A percentile compares a stretch with the other conserved stretches of the same genome.
Evolutionary conservation across 2,888 invertebrate genomes (phyloP).

Genomic region (Yponomeuta cagnagella): DNA sequence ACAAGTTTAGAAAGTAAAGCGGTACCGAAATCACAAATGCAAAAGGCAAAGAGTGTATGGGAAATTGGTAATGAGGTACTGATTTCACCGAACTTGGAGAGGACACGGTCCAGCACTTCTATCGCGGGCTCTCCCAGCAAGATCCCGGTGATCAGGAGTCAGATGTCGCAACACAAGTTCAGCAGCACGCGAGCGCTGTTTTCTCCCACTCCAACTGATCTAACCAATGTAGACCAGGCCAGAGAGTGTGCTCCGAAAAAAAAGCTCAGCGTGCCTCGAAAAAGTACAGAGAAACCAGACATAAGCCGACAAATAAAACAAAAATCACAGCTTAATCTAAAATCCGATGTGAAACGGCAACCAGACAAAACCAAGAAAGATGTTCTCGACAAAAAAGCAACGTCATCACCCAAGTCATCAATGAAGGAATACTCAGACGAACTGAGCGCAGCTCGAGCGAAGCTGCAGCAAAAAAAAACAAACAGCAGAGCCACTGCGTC

Average conservation of each 20-base stretch:
- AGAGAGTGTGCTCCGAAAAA: slow-evolving; percentile 75
- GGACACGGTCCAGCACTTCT: slow-evolving; percentile 70
- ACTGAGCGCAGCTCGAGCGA: slow-evolving; percentile 67
- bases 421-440: slow-evolving; percentile 67
- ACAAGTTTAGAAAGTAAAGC: slow-evolving; percentile 49
- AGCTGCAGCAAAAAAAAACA: slow-evolving; percentile 65
- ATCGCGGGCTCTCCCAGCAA: slow-evolving; percentile 77
- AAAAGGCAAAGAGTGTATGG: slow-evolving; percentile 73
- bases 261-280: slow-evolving; percentile 49
- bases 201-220: slow-evolving; percentile 76
- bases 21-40: slow-evolving; percentile 58
- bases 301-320: slow-evolving; percentile 61
- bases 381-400: slow-evolving; percentile 50
- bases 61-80: slow-evolving; percentile 66
- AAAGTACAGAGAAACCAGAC: slow-evolving; percentile 54
- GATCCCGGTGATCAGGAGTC: slow-evolving; percentile 77
- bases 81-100: slow-evolving; percentile 56
- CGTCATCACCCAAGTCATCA: slow-evolving; percentile 49
- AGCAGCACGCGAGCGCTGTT: slow-evolving; percentile 71
- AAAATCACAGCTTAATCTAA: slow-evolving; percentile 64
- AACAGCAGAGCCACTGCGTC: slow-evolving; percentile 60
- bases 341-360: slow-evolving; percentile 55
- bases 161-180: slow-evolving; percentile 67
- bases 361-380: slow-evolving; percentile 63
- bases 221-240: slow-evolving; percentile 70